Evolutionary conservation across 2,888 invertebrate genomes (phyloP), one percentile per base, ranked within the genome.

Genomic region (Chymomyza amoena): DNA sequence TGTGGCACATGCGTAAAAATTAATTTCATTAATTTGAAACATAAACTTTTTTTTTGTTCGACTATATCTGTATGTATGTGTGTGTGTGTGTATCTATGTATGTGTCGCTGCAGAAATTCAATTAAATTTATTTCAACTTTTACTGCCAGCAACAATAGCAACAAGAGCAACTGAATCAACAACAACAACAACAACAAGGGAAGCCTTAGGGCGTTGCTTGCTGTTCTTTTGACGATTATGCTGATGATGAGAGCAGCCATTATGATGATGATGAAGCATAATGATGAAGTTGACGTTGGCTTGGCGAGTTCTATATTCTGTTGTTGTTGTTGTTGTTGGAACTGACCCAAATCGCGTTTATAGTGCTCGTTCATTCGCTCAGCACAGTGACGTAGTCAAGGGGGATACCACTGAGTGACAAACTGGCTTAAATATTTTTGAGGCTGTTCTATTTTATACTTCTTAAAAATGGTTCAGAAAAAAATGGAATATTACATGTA

Each of bases 51-150:
- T 68, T 50, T 62, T 68, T 64, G 57, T 64, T 36, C 66, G 50
- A 61, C 10, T 32, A 32, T 32, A 32, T 32, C 7, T 32, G 32
- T 32, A 32, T 32, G 32, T 32, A 7, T 32, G 32, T 32, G 7
- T 32, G 28, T 28, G 28, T 28, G 28, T 28, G 28, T 28, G 28
- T 28, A 6, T 72, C 72, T 61, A 51, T 68, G 64, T 77, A 68
- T 73, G 72, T 81, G 81, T 77, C 75, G 78, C 80, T 77, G 82
- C 78, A 88, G 87, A 88, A 89, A 89, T 88, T 84, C 89, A 89
- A 89, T 89, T 89, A 89, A 89, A 87, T 84, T 84, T 85, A 79
- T 85, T 86, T 86, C 82, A 84, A 80, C 81, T 84, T 80, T 77
- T 79, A 77, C 74, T 86, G 84, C 80, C 76, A 78, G 81, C 67